A percentile compares a stretch with the other conserved stretches of the same genome.
phyloP scores from a whole-genome alignment of 2,113 vertebrate genomes.

The Atlantisia rogersi region DNA sequence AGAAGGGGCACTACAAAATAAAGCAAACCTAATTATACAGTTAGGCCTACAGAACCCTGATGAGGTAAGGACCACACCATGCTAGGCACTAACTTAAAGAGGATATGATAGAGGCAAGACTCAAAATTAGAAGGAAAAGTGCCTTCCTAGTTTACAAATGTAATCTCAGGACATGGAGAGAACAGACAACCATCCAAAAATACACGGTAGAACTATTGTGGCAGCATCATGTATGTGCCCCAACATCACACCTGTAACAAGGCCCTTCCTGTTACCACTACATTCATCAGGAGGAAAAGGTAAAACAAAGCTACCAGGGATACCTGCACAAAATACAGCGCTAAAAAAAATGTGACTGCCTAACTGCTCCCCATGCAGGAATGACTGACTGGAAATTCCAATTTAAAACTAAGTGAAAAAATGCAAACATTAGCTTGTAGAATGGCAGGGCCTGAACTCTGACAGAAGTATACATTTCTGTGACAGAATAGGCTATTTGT shows the following conservation, averaged over 20 bases:
- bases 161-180: neutral
- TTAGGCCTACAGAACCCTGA: neutral
- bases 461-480: neutral
- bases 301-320: neutral
- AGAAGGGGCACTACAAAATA: neutral
- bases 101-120: neutral
- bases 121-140: neutral
- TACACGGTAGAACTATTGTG: accelerated
- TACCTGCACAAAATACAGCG: neutral
- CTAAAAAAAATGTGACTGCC: neutral
- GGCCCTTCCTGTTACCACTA: neutral
- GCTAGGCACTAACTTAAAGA: neutral
- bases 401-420: neutral
- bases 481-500: neutral
- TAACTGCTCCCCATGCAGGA: neutral
- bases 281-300: neutral
- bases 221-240: neutral
- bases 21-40: neutral
- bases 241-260: neutral
- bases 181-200: neutral
- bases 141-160: neutral
- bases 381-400: neutral
- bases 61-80: neutral
- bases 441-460: neutral
- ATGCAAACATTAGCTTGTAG: neutral